Evolutionary conservation across 2,797 vertebrate genomes (phyloP), one percentile per base, ranked within the genome.

Genomic region (Aulostomus chinensis): DNA sequence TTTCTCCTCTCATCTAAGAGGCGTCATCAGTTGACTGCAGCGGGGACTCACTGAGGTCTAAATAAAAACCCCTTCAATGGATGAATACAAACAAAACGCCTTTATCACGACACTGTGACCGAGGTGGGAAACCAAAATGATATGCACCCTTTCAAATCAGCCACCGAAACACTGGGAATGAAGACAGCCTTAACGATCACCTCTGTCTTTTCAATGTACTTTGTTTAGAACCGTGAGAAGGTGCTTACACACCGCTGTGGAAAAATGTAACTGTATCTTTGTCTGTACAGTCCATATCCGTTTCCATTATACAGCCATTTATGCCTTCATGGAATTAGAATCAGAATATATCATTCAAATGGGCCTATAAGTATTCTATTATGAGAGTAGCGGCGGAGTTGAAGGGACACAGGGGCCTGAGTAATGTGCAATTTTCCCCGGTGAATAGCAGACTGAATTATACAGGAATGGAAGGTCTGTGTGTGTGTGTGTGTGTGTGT

Each of bases 321-420:
- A 31, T 41, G 50, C 31, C 22, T 56, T 51, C 60, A 80, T 65
- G 53, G 54, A 29, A 78, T 80, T 66, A 69, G 36, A 80, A 69
- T 78, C 68, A 70, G 48, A 80, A 68, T 81, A 75, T 60, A 66
- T 78, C 66, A 77, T 63, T 71, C 26, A 46, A 77, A 73, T 64
- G 29, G 49, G 46, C 61, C 61, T 69, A 81, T 81, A 74, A 78
- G 58, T 4, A 36, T 43, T 53, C 50, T 75, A 78, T 78, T 78
- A 86, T 68, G 30, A 47, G 37, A 34, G 22, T 17, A 64, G 38
- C 20, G 9, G 51, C 54, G 48, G 68, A 74, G 52, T 53, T 80
- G 41, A 83, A 82, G 74, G 58, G 52, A 36, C 18, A 2, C 49
- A 51, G 22, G 53, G n/a, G n/a, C n/a, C n/a, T n/a, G n/a, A n/a